Evolutionary conservation across 1,140 invertebrate species (phyloP).

Genomic region (Nomia melanderi): DNA sequence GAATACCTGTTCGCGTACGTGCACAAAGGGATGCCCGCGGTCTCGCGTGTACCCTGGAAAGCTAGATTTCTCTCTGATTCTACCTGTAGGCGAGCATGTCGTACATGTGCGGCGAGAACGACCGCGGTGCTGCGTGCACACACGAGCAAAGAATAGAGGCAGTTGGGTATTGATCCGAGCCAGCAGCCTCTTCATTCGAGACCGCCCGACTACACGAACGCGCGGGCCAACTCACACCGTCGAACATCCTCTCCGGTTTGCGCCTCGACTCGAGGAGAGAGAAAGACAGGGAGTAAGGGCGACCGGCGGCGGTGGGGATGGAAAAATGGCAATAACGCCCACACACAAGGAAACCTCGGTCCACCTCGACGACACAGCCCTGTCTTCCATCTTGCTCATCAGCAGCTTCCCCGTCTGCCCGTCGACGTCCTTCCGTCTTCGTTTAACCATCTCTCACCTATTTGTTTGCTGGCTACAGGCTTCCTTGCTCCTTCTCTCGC

Average conservation of each 20-base stretch:
- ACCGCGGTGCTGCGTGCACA: slow-evolving; percentile 59
- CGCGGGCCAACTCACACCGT: slow-evolving; percentile 29
- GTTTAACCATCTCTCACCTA: neutral
- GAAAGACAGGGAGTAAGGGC: neutral
- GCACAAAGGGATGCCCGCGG: no score
- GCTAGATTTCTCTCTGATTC: no score
- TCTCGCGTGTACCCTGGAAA: neutral
- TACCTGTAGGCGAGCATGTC: no score
- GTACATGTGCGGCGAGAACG: slow-evolving; percentile 46
- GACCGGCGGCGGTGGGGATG: slow-evolving; percentile 3
- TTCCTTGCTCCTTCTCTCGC: neutral
- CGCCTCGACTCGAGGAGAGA: slow-evolving; percentile 34
- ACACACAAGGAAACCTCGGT: no score
- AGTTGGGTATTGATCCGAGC: slow-evolving; percentile 79
- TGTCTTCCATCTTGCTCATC: neutral
- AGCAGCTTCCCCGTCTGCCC: neutral
- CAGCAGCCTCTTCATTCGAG: slow-evolving; percentile 65
- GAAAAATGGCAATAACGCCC: slow-evolving; percentile 44
- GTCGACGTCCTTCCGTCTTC: neutral
- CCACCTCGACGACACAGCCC: neutral
- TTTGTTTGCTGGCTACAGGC: slow-evolving; percentile 16
- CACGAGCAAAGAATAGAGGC: slow-evolving; percentile 75
- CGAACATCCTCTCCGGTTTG: slow-evolving; percentile 41
- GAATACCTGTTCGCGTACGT: no score
- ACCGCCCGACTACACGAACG: slow-evolving; percentile 50